Evolutionary conservation across 30 jellyfish, hydroid and myxozoan species (phyloP), one percentile per base, ranked within the genome.

Genomic region (Hydractinia echinata): DNA sequence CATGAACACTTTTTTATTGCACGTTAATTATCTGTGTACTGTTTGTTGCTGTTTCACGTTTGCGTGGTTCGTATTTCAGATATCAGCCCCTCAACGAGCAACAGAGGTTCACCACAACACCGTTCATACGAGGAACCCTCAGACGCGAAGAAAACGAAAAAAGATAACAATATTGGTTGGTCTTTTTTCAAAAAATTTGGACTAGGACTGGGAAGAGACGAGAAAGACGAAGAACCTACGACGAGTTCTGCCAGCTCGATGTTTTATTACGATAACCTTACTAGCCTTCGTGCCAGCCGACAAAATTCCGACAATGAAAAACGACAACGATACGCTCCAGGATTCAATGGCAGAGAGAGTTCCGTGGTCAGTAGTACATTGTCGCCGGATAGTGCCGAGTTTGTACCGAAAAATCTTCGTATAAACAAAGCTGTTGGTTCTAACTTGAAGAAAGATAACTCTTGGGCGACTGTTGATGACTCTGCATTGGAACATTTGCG

Each of bases 311-410:
- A 72, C 54, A 80, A 84, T 62, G 96, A 95, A 18, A 89, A 61
- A 70, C 53, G 84, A 54, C 84, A 69, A 8, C 73, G 81, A 78
- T n/a, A 30, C 8, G 9, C 60, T 14, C 15, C 15, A 8, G 87
- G 54, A 8, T 72, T 61, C 20, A 39, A 55, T 6, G 15, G 52
- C 30, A 53, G 50, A 52, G 84, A 67, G 1, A 10, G 15, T 8
- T 73, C 67, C 15, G 56, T 84, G 4, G 76, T 82, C 53, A 77
- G 94, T 50, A 94, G 86, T 15, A 13, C 39, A n/a, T 95, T 94
- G 49, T 87, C 96, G 60, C 96, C 99, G n/a, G 96, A 94, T 19
- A 88, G 96, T 83, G 87, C 89, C 69, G 99, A 94, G 73, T 94
- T 94, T 71, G 89, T 94, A 20, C 99, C 99, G 48, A 76, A 89